Percentiles rank a stretch among this genome's conserved stretches.
These are phyloP conservation scores for Clytia hemisphaerica DNA, from an alignment of 30 jellyfish, hydroid and myxozoan genomes.

Conservation along the genomic window DNA sequence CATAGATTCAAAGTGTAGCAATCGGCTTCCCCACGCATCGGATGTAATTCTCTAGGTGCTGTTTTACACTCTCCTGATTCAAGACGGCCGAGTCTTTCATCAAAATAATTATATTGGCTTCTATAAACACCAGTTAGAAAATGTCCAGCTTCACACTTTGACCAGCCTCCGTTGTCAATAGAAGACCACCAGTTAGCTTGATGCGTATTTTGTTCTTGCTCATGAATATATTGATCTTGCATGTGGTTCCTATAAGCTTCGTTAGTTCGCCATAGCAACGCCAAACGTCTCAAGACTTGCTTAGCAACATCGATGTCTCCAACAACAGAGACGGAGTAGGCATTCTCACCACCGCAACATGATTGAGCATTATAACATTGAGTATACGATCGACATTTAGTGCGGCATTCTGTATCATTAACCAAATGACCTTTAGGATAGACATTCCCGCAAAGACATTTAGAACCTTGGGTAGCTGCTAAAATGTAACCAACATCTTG, in stretches of 20 bases:
- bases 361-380: neutral
- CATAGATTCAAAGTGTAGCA: no score
- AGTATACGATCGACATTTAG: neutral
- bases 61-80: no score
- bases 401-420: neutral
- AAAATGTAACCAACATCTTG: constrained; percentile 8
- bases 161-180: constrained; percentile 5
- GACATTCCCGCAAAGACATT: constrained; percentile 12
- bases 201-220: neutral
- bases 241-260: neutral
- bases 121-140: neutral
- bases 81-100: no score
- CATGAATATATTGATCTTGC: no score
- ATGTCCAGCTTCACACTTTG: neutral
- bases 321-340: constrained; percentile 7
- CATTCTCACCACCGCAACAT: constrained; percentile 15
- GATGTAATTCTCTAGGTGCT: no score
- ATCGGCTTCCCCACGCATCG: no score
- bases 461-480: constrained; percentile 15
- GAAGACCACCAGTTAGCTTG: neutral
- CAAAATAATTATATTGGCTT: no score
- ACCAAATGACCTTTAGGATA: constrained; percentile 7
- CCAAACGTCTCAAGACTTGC: neutral
- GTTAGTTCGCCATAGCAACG: neutral
- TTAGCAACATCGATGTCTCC: constrained; percentile 18